A percentile compares a stretch with the other conserved stretches of the same genome.
phyloP scores from a whole-genome alignment of 2,797 vertebrate genomes.

The Tauraco hartlaubi region DNA sequence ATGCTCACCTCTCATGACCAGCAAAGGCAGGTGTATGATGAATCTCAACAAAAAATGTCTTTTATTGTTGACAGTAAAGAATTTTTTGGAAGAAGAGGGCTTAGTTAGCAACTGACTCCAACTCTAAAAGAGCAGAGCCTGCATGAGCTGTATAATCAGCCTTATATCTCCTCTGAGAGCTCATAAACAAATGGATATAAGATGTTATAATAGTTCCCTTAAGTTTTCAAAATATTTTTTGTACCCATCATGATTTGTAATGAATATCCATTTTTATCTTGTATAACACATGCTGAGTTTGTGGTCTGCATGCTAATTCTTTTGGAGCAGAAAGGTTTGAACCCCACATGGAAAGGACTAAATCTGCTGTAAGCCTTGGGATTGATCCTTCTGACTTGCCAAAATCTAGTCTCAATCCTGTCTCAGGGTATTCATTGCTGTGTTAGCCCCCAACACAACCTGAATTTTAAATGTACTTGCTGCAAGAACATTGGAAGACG shows the following conservation, averaged over 20 bases:
- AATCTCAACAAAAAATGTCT: neutral
- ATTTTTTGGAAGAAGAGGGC: neutral
- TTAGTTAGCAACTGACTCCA: neutral
- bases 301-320: neutral
- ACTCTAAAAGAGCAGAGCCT: neutral
- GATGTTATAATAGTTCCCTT: neutral
- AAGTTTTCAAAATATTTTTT: neutral
- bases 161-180: neutral
- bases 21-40: neutral
- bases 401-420: neutral
- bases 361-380: neutral
- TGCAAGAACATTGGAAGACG: neutral
- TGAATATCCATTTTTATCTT: neutral
- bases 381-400: neutral
- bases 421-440: neutral
- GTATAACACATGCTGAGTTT: neutral
- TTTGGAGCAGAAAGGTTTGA: neutral
- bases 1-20: neutral
- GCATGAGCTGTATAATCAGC: neutral
- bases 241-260: neutral
- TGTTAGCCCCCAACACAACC: neutral
- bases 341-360: neutral
- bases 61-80: neutral
- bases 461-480: neutral
- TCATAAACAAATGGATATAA: neutral